phyloP scores from a whole-genome alignment of 2,797 vertebrate genomes.

The Acanthurus tractus region DNA sequence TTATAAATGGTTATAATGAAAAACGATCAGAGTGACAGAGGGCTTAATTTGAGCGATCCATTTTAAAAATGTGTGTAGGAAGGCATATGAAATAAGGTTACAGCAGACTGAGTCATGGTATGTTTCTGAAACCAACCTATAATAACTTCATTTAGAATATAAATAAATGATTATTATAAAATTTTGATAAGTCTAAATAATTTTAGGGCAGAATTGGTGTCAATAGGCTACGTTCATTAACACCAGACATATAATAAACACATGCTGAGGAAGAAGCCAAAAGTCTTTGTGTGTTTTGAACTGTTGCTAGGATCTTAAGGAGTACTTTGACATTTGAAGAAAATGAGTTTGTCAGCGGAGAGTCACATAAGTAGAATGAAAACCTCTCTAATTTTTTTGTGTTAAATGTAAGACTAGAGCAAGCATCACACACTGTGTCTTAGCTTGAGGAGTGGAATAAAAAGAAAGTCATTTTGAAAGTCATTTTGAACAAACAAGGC shows the following conservation, averaged over 20 bases:
- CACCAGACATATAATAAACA: background rate
- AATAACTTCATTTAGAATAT: background rate
- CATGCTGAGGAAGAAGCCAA: background rate
- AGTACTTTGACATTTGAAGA: background rate
- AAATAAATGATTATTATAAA: background rate
- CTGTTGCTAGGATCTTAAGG: background rate
- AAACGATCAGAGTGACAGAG: too few relatives aligned
- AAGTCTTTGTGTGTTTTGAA: background rate
- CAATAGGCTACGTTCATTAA: background rate
- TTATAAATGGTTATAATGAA: too few relatives aligned
- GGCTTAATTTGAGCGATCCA: too few relatives aligned
- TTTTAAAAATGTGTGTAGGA: background rate
- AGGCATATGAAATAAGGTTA: conserved; percentile 2
- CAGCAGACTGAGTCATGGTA: too few relatives aligned
- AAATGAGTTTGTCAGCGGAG: background rate
- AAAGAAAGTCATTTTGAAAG: too few relatives aligned
- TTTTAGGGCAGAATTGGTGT: background rate
- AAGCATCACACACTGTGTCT: background rate
- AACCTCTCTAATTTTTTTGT: background rate
- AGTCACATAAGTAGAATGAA: too few relatives aligned
- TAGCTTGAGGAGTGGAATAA: background rate
- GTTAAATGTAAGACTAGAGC: background rate
- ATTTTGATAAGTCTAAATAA: background rate
- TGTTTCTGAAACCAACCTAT: background rate
- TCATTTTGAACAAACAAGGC: background rate